phyloP scores from a whole-genome alignment of 2,888 invertebrate species.

The Ceratothoa steindachneri region DNA sequence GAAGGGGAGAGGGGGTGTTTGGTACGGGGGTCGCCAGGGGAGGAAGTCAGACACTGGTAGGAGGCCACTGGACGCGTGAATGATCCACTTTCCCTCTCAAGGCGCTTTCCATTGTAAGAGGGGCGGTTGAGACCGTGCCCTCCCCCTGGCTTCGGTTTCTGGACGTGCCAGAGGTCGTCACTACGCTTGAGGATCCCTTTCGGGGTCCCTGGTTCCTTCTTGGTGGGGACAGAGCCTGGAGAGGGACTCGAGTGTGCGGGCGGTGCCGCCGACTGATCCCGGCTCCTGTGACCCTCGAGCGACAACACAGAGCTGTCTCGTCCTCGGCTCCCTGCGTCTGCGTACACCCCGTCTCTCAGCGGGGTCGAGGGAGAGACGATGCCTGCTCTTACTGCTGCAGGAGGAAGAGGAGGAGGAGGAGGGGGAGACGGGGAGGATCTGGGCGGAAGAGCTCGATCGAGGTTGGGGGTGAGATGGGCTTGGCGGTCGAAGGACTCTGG shows the following conservation, averaged over 20 bases:
- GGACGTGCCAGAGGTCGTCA: no score
- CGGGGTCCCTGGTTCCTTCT: not conserved
- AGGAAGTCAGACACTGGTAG: no score
- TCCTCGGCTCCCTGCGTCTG: conserved; percentile 19
- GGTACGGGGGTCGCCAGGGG: no score
- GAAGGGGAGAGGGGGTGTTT: no score
- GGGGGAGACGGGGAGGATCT: not conserved
- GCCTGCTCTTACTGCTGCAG: no score
- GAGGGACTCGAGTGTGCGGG: not conserved
- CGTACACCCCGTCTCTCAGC: conserved; percentile 27
- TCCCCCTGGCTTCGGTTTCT: no score
- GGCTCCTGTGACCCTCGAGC: conserved; percentile 3
- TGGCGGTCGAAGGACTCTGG: conserved; percentile 41
- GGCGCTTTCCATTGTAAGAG: no score
- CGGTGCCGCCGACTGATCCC: conserved; percentile 1
- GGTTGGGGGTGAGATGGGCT: conserved; percentile 22
- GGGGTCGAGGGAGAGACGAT: conserved; percentile 30
- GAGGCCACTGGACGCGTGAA: no score
- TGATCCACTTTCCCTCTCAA: no score
- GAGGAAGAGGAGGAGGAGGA: no score
- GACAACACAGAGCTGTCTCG: not conserved
- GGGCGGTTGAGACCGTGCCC: no score
- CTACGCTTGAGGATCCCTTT: no score
- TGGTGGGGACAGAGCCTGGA: not conserved
- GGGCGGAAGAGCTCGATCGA: not conserved